Evolutionary conservation across 2,797 vertebrate species (phyloP).

Genomic region (Pseudochromis fuscus): DNA sequence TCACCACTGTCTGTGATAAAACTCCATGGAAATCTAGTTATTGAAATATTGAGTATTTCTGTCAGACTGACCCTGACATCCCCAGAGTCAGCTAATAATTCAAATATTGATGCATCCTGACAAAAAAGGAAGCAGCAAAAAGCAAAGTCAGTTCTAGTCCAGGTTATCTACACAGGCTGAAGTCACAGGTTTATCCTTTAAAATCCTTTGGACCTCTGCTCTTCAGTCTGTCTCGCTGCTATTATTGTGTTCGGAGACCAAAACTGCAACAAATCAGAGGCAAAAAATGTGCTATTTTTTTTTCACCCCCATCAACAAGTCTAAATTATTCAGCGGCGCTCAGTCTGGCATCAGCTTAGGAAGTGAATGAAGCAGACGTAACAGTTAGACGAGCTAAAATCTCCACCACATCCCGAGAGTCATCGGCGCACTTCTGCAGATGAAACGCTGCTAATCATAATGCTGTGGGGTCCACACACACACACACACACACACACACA

Average conservation of each 20-base stretch:
- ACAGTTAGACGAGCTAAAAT: conserved; percentile 56
- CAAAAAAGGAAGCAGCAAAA: not conserved
- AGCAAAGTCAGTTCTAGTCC: not conserved
- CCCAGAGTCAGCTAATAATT: too few species aligned
- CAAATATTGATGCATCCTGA: too few species aligned
- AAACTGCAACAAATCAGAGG: conserved; percentile 13
- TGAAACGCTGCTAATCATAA: conserved; percentile 36
- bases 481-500: conserved; percentile 8
- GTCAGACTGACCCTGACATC: too few species aligned
- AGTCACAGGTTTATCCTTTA: conserved; percentile 17
- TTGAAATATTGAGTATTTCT: too few species aligned
- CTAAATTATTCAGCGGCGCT: conserved; percentile 69
- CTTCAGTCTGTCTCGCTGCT: not conserved
- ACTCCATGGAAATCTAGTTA: too few species aligned
- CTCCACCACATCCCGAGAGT: conserved; percentile 35
- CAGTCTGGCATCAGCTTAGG: conserved; percentile 50
- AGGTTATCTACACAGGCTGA: not conserved
- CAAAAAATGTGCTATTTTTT: conserved; percentile 32
- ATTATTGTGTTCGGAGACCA: conserved; percentile 26
- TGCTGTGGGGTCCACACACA: conserved; percentile 7
- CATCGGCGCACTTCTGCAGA: conserved; percentile 46
- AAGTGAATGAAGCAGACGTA: conserved; percentile 47
- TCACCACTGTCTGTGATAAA: too few species aligned
- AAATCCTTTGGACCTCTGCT: conserved; percentile 7
- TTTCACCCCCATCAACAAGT: conserved; percentile 24